These are phyloP conservation scores for Gnathochromis pfefferi DNA, from an alignment of 2,113 vertebrate genomes.

Conservation along the genomic window DNA sequence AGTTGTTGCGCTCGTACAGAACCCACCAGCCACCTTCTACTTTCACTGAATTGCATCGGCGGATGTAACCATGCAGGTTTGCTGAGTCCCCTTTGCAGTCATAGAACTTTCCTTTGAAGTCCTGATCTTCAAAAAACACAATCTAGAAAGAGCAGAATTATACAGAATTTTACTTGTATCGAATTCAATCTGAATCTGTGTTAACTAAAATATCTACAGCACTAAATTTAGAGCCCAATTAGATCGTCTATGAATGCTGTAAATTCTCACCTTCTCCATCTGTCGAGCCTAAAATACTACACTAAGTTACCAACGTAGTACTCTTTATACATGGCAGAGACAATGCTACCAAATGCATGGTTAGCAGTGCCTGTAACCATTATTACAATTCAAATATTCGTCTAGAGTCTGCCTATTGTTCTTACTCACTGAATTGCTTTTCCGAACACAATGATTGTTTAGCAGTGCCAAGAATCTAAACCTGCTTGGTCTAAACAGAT, in stretches of 20 bases:
- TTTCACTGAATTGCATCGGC: conserved; percentile 61
- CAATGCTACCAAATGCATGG: conserved; percentile 25
- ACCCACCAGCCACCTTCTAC: conserved; percentile 65
- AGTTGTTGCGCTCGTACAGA: conserved; percentile 40
- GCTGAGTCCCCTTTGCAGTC: conserved; percentile 63
- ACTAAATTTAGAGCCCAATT: not conserved
- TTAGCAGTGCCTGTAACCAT: conserved; percentile 19
- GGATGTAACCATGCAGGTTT: conserved; percentile 56
- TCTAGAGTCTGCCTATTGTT: conserved; percentile 41
- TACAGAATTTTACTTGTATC: not conserved
- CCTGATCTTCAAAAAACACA: conserved; percentile 58
- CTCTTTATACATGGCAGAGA: conserved; percentile 38
- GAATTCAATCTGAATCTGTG: not conserved
- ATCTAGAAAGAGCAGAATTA: conserved; percentile 1
- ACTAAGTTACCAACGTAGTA: not conserved
- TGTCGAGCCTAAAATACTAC: not conserved
- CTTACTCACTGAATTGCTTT: conserved; percentile 7
- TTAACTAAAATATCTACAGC: not conserved
- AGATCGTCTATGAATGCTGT: not conserved
- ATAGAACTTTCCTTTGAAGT: conserved; percentile 63
- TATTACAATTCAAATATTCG: conserved; percentile 38
- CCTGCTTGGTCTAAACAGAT: not conserved
- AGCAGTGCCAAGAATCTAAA: conserved; percentile 24
- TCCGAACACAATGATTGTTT: conserved; percentile 16
- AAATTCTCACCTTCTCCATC: conserved; percentile 40